Evolutionary conservation across 2,113 vertebrate species (phyloP), one percentile per base, ranked within the genome.

Genomic region (Acrocephalus arundinaceus): DNA sequence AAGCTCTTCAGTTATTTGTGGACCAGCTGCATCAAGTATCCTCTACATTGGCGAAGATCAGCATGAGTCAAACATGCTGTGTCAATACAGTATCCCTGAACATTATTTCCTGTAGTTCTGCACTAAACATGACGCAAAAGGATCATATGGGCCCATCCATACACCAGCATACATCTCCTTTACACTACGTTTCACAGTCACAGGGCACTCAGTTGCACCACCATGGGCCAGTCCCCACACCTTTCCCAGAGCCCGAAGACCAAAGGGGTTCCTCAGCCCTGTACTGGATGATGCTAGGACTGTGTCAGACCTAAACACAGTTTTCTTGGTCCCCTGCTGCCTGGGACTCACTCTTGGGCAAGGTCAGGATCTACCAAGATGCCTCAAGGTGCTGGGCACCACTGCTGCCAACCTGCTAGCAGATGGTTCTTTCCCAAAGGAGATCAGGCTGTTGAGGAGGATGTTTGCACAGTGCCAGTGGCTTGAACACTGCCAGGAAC

Each of bases 261-360:
- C 12, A 33, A 19, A 7, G 6, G 11, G 4, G 2, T 7, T 73
- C 33, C 66, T 84, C 55, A 67, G 43, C 13, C 48, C 13, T 19
- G 0, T 28, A 17, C 27, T 37, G 10, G 21, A 28, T 8, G 27
- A 39, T 31, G 37, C 31, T 21, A 67, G 28, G 23, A 80, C 49
- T 0, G 0, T 7, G 10, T 9, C 41, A 77, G n/a, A 62, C 31
- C 15, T 27, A 41, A 73, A 68, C 1, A 37, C 19, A 21, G 15
- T 30, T 65, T 88, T 89, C 58, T 54, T 66, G 41, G 46, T 15
- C 13, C 13, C 28, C 37, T 58, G 54, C 67, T 73, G 37, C 76
- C 63, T 41, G 15, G 14, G 13, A 28, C 24, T 52, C 5, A 5
- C 9, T 41, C 37, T n/a, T 54, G 22, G 0, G 0, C 35, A 43